Conservation (phyloP, 2,113 vertebrate genomes). For the Tetraodon nigroviridis region DNA sequence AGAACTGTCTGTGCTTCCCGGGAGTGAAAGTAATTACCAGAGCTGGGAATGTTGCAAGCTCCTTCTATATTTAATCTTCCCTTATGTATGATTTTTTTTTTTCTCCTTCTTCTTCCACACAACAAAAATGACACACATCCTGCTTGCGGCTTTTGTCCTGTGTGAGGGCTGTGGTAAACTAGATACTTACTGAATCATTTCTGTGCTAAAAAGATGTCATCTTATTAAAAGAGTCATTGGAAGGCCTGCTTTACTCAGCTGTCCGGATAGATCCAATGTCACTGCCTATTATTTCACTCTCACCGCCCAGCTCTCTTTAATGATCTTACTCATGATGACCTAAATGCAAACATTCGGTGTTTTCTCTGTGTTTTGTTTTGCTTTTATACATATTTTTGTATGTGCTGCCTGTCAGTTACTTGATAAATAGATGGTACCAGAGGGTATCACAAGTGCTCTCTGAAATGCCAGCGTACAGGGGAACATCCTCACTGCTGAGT, state of each 20-base stretch:
- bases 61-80: constrained; percentile 29
- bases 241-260: constrained; percentile 43
- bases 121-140: constrained; percentile 28
- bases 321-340: constrained; percentile 27
- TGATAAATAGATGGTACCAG: constrained; percentile 16
- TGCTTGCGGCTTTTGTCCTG: constrained; percentile 36
- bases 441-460: constrained; percentile 18
- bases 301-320: constrained; percentile 33
- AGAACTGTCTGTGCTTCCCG: constrained; percentile 21
- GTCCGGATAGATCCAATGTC: constrained; percentile 29
- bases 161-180: constrained; percentile 40
- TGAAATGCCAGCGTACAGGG: constrained; percentile 43
- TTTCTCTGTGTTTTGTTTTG: constrained; percentile 7
- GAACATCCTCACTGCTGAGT: constrained; percentile 26
- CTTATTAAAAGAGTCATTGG: constrained; percentile 65
- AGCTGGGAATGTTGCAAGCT: constrained; percentile 13
- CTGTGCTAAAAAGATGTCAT: constrained; percentile 47
- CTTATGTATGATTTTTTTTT: constrained; percentile 17
- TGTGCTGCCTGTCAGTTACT: constrained; percentile 22
- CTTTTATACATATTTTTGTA: constrained; percentile 9
- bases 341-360: not conserved
- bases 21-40: constrained; percentile 27
- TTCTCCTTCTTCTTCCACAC: not conserved
- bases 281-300: constrained; percentile 32
- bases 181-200: constrained; percentile 54